Evolutionary conservation across 2,888 invertebrate species (phyloP).

Genomic region (Sthenelais limicola): DNA sequence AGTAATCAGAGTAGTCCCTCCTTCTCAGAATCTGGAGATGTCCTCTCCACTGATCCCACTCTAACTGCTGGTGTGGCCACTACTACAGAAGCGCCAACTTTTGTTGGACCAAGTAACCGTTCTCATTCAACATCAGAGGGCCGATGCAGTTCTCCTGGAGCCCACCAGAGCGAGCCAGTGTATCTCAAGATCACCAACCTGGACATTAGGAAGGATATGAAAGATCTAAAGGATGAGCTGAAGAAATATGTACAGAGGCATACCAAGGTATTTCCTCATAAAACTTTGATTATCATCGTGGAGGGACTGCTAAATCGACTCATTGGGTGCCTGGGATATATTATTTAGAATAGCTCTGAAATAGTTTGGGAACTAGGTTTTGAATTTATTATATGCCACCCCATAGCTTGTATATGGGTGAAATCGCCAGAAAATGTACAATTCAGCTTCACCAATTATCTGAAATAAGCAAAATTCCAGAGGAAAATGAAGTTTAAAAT

Average conservation of each 20-base stretch:
- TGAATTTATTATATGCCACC: too few relatives aligned
- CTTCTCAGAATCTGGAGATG: constrained; percentile 15
- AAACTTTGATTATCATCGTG: too few relatives aligned
- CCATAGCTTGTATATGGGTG: too few relatives aligned
- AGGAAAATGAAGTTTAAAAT: too few relatives aligned
- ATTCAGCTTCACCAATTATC: too few relatives aligned
- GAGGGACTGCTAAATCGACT: too few relatives aligned
- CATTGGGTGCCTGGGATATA: too few relatives aligned
- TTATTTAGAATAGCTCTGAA: too few relatives aligned
- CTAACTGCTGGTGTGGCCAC: not conserved
- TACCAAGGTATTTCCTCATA: constrained; percentile 6
- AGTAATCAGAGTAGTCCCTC: constrained; percentile 27
- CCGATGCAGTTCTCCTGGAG: not conserved
- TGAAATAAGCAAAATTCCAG: too few relatives aligned
- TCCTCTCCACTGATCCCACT: not conserved
- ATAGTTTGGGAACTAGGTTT: too few relatives aligned
- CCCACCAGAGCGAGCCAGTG: not conserved
- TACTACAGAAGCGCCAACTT: not conserved
- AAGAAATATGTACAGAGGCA: constrained; percentile 27
- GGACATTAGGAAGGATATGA: constrained; percentile 12
- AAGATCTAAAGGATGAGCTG: constrained; percentile 13
- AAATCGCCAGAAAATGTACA: too few relatives aligned
- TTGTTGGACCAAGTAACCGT: not conserved
- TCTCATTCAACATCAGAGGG: not conserved
- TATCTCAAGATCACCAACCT: constrained; percentile 18